A percentile compares a stretch with the other conserved stretches of the same genome.
These are phyloP conservation scores for Aegotheles bennettii DNA, from an alignment of 2,113 vertebrate species.

Conservation along the genomic window DNA sequence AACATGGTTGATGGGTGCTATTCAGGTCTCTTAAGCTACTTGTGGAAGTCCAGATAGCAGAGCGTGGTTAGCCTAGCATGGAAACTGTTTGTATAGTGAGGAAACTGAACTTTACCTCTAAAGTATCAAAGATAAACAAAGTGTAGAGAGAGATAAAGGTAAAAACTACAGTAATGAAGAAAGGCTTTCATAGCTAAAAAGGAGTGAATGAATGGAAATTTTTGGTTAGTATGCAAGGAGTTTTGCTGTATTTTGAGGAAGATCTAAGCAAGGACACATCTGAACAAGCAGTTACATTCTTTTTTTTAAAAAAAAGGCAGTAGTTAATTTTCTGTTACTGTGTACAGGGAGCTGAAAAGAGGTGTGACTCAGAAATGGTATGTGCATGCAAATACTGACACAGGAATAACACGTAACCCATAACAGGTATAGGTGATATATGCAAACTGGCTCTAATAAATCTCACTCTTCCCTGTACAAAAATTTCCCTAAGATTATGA, in stretches of 20 bases:
- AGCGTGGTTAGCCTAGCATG: background rate
- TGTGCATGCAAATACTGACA: background rate
- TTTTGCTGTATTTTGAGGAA: background rate
- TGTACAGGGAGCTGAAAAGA: background rate
- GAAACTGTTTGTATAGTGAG: slow-evolving; percentile 21
- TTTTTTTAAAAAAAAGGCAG: background rate
- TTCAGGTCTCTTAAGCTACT: background rate
- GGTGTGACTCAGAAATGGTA: background rate
- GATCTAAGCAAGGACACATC: background rate
- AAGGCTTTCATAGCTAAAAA: background rate
- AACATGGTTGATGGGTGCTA: background rate
- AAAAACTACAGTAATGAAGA: background rate
- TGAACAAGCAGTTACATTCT: background rate
- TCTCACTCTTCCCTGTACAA: background rate
- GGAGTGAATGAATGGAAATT: background rate
- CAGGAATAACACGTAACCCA: background rate
- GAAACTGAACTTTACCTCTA: background rate
- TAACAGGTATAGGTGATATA: background rate
- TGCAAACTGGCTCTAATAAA: background rate
- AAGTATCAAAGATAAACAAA: slow-evolving; percentile 31
- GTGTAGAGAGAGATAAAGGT: background rate
- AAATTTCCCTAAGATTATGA: background rate
- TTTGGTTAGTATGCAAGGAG: background rate
- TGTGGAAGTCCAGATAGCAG: background rate
- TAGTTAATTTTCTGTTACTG: background rate